These are phyloP conservation scores for Psittacus erithacus DNA, from an alignment of 2,113 vertebrate species.

Conservation along the genomic window DNA sequence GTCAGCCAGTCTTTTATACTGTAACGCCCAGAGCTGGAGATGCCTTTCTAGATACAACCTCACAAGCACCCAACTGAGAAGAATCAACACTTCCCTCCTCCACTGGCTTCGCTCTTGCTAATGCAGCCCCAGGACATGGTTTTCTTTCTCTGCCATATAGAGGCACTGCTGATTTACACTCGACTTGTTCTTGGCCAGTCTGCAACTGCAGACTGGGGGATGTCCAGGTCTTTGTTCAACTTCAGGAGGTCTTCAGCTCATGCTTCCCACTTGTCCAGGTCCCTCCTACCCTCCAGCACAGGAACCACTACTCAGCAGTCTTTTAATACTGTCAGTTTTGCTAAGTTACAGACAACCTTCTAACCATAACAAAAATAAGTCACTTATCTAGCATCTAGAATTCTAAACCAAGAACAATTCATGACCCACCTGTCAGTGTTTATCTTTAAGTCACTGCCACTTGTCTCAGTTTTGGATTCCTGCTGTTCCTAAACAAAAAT, in stretches of 20 bases:
- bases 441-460: neutral
- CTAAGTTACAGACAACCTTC: neutral
- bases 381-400: neutral
- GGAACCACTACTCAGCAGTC: neutral
- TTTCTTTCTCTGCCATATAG: neutral
- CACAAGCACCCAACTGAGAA: neutral
- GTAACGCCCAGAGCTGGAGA: neutral
- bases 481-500: neutral
- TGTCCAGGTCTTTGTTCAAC: neutral
- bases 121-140: neutral
- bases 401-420: neutral
- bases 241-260: neutral
- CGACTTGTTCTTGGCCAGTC: neutral
- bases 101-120: neutral
- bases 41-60: neutral
- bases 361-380: neutral
- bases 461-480: neutral
- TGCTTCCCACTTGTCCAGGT: neutral
- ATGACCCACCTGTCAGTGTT: slow-evolving; percentile 47
- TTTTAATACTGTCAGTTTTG: neutral
- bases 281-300: neutral
- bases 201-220: neutral
- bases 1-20: neutral
- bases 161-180: neutral
- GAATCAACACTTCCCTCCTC: neutral